Base-by-base conservation (phyloP, 2,113 vertebrate species). In the Zosterops japonicus region DNA sequence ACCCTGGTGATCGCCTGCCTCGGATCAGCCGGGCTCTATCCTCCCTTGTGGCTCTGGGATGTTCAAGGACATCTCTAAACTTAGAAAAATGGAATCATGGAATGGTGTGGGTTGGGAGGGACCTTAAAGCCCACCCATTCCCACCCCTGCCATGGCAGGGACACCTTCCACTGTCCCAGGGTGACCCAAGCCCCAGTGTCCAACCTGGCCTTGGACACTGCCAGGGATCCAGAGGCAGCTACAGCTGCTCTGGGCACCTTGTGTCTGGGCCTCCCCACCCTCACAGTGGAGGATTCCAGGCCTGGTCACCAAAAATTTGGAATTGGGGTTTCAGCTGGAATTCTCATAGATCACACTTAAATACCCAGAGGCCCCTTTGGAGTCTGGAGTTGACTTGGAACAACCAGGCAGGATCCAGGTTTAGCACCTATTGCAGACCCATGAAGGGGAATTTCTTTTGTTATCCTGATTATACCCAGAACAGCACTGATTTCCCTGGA, bases 61-160 rank as follows among this genome's bases (percentile, higher is more conserved):
- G 6, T 21, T 35, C 47, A 2, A 8, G 46, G 56, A 55, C 14
- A 50, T 8, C 67, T 72, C 35, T 55, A 52, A 39, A 46, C 16
- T 15, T 31, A 10, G 24, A n/a, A 29, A 33, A 36, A 15, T 4
- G 21, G 42, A 42, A 50, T 50, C 11, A 2, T 11, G 28, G 64
- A 39, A 15, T 9, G 24, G 20, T 14, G n/a, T 47, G 13, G 7
- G 6, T 53, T 4, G 24, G 29, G 9, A 76, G 9, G 9, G 14
- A 35, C 16, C 14, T 47, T 0, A n/a, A 39, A 60, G 39, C 4
- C 9, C 60, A 17, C 0, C 31, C 65, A 46, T 12, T 14, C 10
- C 15, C 60, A 28, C 4, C 17, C 22, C 22, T n/a, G 44, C 60
- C 19, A 7, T 36, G 36, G 4, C 52, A 74, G 52, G 44, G 44